A percentile compares a stretch with the other conserved stretches of the same genome.
These are phyloP conservation scores for Apodemia mormo DNA, from an alignment of 2,888 invertebrate genomes.

Conservation along the genomic window DNA sequence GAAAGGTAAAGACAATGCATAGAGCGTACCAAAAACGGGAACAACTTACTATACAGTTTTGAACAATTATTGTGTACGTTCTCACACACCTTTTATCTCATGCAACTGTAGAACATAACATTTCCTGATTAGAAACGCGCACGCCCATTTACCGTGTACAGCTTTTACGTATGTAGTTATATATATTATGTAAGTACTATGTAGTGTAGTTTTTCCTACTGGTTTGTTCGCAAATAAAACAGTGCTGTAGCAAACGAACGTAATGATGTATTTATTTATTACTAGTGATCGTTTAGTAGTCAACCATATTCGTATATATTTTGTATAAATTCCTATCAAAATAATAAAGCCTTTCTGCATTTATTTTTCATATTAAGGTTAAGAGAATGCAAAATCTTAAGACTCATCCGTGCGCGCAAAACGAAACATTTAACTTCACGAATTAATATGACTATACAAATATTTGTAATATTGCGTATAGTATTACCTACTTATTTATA, in stretches of 20 bases:
- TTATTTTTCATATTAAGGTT: too few relatives aligned
- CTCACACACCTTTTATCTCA: constrained; percentile 13
- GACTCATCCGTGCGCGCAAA: too few relatives aligned
- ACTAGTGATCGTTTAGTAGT: too few relatives aligned
- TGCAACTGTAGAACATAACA: constrained; percentile 12
- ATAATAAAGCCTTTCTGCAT: too few relatives aligned
- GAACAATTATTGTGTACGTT: constrained; percentile 11
- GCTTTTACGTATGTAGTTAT: background rate
- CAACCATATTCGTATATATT: too few relatives aligned
- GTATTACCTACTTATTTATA: too few relatives aligned
- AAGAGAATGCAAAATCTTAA: too few relatives aligned
- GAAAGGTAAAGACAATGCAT: constrained; percentile 41
- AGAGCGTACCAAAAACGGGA: constrained; percentile 17
- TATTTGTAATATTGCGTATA: too few relatives aligned
- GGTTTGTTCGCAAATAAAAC: background rate
- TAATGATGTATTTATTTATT: background rate
- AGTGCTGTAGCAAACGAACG: background rate
- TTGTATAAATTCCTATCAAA: too few relatives aligned
- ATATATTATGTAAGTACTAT: too few relatives aligned
- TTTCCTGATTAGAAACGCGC: constrained; percentile 17
- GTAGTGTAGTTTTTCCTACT: background rate
- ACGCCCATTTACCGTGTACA: background rate
- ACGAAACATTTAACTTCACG: too few relatives aligned
- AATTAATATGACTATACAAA: too few relatives aligned
- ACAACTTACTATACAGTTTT: constrained; percentile 13